These are phyloP conservation scores for Palythoa grandis DNA, from an alignment of 92 coral and sea anemone genomes.

Conservation along the genomic window DNA sequence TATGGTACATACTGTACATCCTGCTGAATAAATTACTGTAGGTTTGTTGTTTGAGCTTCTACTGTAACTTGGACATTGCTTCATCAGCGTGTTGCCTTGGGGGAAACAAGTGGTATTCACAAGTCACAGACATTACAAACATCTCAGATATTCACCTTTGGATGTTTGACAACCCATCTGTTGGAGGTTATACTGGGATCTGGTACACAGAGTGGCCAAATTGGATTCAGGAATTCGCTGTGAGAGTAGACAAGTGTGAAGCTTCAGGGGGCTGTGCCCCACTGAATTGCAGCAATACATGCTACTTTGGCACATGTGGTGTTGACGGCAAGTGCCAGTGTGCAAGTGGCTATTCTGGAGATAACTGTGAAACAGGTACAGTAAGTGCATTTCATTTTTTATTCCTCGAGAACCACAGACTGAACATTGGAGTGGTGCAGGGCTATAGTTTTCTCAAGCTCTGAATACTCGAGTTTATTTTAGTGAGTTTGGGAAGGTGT, in stretches of 20 bases:
- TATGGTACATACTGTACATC: no score
- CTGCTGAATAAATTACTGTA: no score
- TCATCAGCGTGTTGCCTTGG: slow-evolving; percentile 78
- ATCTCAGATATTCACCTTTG: slow-evolving; percentile 87
- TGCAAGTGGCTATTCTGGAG: slow-evolving; percentile 88
- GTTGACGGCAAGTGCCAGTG: slow-evolving; percentile 87
- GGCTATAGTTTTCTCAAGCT: no score
- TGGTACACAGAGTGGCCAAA: slow-evolving; percentile 94
- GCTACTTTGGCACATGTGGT: slow-evolving; percentile 99
- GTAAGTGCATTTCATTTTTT: slow-evolving; percentile 65
- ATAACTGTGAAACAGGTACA: slow-evolving; percentile 78
- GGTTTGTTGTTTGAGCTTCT: neutral
- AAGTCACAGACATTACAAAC: slow-evolving; percentile 61
- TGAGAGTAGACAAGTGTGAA: slow-evolving; percentile 73
- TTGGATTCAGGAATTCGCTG: slow-evolving; percentile 89
- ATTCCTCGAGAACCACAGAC: neutral
- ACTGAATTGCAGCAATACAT: slow-evolving; percentile 65
- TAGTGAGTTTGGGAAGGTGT: no score
- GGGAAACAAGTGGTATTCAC: slow-evolving; percentile 75
- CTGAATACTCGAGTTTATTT: no score
- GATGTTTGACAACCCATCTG: slow-evolving; percentile 85
- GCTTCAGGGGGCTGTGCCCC: slow-evolving; percentile 51
- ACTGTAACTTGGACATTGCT: neutral
- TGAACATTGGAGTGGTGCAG: no score
- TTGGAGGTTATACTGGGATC: slow-evolving; percentile 85